Base-by-base conservation (phyloP, 2,888 invertebrate species). In the Stramonita haemastoma region DNA sequence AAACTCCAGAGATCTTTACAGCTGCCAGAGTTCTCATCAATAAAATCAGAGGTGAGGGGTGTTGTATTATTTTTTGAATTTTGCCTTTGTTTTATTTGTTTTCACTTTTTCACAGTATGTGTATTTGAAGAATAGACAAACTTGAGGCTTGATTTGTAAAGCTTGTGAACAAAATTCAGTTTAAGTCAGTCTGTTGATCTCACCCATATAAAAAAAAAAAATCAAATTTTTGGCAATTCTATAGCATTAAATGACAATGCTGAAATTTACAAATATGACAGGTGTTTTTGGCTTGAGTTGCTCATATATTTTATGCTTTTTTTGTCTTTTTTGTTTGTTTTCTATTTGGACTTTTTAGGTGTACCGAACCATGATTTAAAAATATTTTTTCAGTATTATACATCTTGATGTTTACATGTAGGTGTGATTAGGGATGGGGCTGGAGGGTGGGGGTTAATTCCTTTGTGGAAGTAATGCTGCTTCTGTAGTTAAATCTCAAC, bases 1-100 rank as follows among this genome's bases (percentile, higher is more conserved):
- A 96, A 92, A 96, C 96, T 29, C 96, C 96, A 17, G 96, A 96
- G 87, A 94, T 97, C n/a, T 95, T 96, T 86, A 95, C 95, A 83
- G 95, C 96, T 26, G 96, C 96, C 32, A 96, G 96, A 19, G 94
- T 94, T 22, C 96, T 97, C 88, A 96, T 96, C 79, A 95, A 95
- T 57, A 95, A 96, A 92, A 96, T 97, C 34, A 96, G 96, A 95
- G 95, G 96, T 96, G 92, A 93, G 93, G 89, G 36, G 29, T 46
- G 46, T 46, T 29, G 26, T 57, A 19, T 34, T 8, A 11, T n/a
- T 22, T 81, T 81, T 36, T 34, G 81, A 60, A 60, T 60, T 60
- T 46, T 46, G 46, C 46, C 8, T 46, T 46, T 46, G 46, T 46
- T 46, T 46, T n/a, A n/a, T 8, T 46, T 46, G 46, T 46, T 46